Base-by-base conservation (phyloP, 2,888 invertebrate genomes). In the Ashinkailepas kermadecensis region DNA sequence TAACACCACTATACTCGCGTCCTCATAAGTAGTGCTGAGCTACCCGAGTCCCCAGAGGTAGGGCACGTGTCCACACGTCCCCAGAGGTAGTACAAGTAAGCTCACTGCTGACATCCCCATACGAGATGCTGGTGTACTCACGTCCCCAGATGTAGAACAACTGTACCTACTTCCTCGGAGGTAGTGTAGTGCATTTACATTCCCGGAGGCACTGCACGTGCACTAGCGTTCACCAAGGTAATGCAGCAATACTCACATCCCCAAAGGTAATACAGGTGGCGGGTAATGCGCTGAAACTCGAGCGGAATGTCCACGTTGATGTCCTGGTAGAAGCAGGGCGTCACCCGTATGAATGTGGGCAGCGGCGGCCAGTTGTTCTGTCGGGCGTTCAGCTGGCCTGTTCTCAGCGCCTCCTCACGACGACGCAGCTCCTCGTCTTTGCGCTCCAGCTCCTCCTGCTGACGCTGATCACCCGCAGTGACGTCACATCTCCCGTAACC, bases 301-400 rank as follows among this genome's bases (percentile, higher is more conserved):
- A 95, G 90, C 56, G 98, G 97, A 88, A 99, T 99, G 87, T 99
- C 99, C 80, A 99, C 95, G 88, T 96, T 95, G 86, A 99, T 97
- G 88, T 99, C 99, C 90, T 99, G 99, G 88, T 99, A 99, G 89
- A 99, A 99, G 88, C 99, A 99, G 0, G 99, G 99, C 87, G 97
- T 95, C 83, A 98, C 91, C 83, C 96, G 97, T 86, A 95, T 95
- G 86, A 93, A 93, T 81, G 93, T 92, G 0, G 99, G 99, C 84
- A 99, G 88, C 0, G 99, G 99, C 1, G 99, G 99, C 97, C 98
- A 99, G 89, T 99, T 99, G 88, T 99, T 98, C 85, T 94, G 91
- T 85, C 95, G 89, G 82, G 89, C 91, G 59, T 79, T 79, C 79
- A 79, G 25, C 79, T 79, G 79, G 86, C 89, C 89, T 85, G 88